phyloP scores from a whole-genome alignment of 2,797 vertebrate species.

The Malacoraja senta region DNA sequence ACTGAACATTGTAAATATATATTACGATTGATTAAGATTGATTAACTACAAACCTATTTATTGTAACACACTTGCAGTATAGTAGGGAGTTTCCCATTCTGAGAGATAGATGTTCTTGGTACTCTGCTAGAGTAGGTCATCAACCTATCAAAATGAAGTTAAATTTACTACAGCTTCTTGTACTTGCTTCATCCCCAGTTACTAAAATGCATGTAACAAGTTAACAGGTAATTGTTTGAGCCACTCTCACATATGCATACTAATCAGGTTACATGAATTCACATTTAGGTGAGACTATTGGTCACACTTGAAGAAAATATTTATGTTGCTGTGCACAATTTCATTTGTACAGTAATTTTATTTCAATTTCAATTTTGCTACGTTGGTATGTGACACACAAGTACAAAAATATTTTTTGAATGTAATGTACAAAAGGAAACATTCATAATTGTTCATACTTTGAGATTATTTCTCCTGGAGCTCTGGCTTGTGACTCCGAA shows the following conservation, averaged over 20 bases:
- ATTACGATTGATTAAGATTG: background rate
- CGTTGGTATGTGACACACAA: background rate
- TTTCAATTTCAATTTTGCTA: background rate
- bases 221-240: background rate
- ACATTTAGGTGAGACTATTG: background rate
- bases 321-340: background rate
- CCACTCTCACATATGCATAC: background rate
- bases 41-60: background rate
- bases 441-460: background rate
- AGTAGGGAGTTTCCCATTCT: background rate
- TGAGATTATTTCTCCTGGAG: constrained; percentile 2
- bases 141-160: background rate
- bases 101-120: background rate
- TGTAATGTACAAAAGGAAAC: background rate
- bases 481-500: background rate
- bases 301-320: background rate
- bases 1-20: background rate
- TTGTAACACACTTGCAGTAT: background rate
- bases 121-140: background rate
- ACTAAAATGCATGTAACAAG: background rate
- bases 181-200: background rate
- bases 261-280: background rate
- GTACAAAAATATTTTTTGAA: no score
- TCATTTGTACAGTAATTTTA: background rate
- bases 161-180: background rate